Evolutionary conservation across 64 coral and sea anemone genomes (phyloP).

Genomic region (Pocillopora damicornis): DNA sequence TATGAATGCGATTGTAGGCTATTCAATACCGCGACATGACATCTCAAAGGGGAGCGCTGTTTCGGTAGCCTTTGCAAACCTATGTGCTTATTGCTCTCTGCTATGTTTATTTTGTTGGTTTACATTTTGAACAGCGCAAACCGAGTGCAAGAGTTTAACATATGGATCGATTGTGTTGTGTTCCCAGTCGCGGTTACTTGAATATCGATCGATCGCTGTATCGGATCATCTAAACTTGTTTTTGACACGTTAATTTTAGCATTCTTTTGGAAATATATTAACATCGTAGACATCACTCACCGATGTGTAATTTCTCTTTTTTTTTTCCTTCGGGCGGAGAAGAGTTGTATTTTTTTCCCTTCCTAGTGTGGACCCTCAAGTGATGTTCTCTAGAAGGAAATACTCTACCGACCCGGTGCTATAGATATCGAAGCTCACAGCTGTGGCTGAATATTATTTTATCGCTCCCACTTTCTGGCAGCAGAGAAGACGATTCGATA

Average conservation of each 20-base stretch:
- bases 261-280: neutral
- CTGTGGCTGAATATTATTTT: constrained; percentile 19
- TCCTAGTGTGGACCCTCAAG: neutral
- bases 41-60: constrained; percentile 85
- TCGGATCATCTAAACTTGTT: neutral
- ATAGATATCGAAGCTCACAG: constrained; percentile 21
- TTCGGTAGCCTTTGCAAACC: constrained; percentile 76
- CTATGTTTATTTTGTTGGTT: constrained; percentile 71
- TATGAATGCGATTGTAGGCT: constrained; percentile 72
- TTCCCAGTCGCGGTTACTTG: constrained; percentile 3
- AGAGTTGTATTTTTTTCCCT: neutral
- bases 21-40: constrained; percentile 90
- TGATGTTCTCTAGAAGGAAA: neutral
- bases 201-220: neutral
- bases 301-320: neutral
- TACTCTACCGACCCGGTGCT: neutral
- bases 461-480: constrained; percentile 16
- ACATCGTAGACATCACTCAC: neutral
- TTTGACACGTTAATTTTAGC: neutral
- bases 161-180: neutral
- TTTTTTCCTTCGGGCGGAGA: neutral
- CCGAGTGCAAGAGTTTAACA: neutral
- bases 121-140: constrained; percentile 39
- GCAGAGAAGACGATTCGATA: constrained; percentile 8
- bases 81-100: constrained; percentile 18